Evolutionary conservation across 2,113 vertebrate genomes (phyloP), one percentile per base, ranked within the genome.

Genomic region (Cacatua alba): DNA sequence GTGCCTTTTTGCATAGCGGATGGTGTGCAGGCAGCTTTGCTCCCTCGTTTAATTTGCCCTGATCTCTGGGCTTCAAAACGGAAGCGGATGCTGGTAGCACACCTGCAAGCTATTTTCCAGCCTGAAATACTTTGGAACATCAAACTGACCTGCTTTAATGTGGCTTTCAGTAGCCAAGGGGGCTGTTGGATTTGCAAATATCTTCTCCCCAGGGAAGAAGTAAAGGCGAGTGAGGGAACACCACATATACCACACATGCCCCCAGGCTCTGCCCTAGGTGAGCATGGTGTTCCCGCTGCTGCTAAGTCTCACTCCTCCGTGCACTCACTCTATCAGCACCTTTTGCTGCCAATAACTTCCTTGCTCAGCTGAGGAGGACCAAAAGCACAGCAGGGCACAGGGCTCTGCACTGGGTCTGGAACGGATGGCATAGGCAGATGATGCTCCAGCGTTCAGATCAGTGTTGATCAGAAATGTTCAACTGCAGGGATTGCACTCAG

Each of bases 401-500:
- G 57, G 64, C 15, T 33, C 48, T 12, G 55, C 29, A 3, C 8
- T 1, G 1, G 29, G 5, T 6, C 21, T 0, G 1, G 60, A 24
- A 59, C 33, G 64, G 39, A 5, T 17, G 24, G 28, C 41, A 11
- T 6, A 14, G 48, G 41, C 13, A 14, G 41, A 1, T 4, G 65
- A 17, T 51, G 69, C 26, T 71, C 23, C 43, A 63, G 55, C 25
- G 25, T 28, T 33, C 3, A 2, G 35, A 35, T 35, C 35, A 35
- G 35, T 35, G 35, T 15, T 17, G 26, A 25, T 13, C 48, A 37
- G n/a, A 33, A 28, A 16, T 4, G 17, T 9, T 53, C 31, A 6
- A 2, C 3, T 6, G 2, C 28, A 10, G 53, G 35, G 55, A n/a
- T 2, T 3, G 4, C 2, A 1, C 48, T 26, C 0, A 0, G 10